A percentile compares a stretch with the other conserved stretches of the same genome.
These are phyloP conservation scores for Tineola bisselliella DNA, from an alignment of 2,888 invertebrate species.

Conservation along the genomic window DNA sequence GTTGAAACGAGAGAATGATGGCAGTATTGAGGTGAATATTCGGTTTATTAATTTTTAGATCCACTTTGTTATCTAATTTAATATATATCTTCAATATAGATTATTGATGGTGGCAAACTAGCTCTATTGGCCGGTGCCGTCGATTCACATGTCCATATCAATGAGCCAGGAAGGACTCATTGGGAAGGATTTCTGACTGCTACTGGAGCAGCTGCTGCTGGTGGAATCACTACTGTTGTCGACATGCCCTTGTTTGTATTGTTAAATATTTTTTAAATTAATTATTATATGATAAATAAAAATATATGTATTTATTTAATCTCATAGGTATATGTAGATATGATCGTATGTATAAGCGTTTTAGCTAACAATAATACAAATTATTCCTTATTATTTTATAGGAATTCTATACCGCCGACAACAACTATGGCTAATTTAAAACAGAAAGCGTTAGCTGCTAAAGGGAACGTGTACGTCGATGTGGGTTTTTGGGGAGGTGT, in stretches of 20 bases:
- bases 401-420: slow-evolving; percentile 78
- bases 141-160: slow-evolving; percentile 78
- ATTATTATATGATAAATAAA: too few relatives aligned
- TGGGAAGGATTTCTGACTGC: slow-evolving; percentile 78
- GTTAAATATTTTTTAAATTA: too few relatives aligned
- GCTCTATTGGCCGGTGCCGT: slow-evolving; percentile 75
- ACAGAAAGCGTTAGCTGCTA: slow-evolving; percentile 68
- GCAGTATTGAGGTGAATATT: slow-evolving; percentile 57
- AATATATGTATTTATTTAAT: too few relatives aligned
- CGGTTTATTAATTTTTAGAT: background rate
- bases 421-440: slow-evolving; percentile 71
- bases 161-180: slow-evolving; percentile 76
- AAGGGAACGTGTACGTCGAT: slow-evolving; percentile 71
- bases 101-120: slow-evolving; percentile 44
- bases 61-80: background rate
- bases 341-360: background rate
- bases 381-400: slow-evolving; percentile 37
- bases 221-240: slow-evolving; percentile 76
- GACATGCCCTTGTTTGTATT: slow-evolving; percentile 75
- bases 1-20: slow-evolving; percentile 48
- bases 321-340: background rate
- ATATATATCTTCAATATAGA: slow-evolving; percentile 21
- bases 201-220: slow-evolving; percentile 77
- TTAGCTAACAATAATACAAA: too few relatives aligned
- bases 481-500: slow-evolving; percentile 86